A percentile compares a stretch with the other conserved stretches of the same genome.
These are phyloP conservation scores for Actinia equina DNA, from an alignment of 64 coral and sea anemone genomes.

Conservation along the genomic window DNA sequence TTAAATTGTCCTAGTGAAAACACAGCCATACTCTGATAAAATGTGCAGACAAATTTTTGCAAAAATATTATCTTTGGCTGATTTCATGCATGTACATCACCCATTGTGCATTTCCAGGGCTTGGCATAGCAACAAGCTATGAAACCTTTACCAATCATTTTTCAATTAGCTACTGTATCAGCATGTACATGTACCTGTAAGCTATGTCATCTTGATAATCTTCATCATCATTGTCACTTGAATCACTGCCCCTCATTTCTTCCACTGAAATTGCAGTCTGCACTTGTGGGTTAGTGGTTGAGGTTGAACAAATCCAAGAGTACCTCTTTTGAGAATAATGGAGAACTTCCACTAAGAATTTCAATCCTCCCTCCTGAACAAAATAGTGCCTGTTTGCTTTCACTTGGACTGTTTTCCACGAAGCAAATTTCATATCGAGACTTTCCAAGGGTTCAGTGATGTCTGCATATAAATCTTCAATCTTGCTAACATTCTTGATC, in stretches of 20 bases:
- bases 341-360: not conserved
- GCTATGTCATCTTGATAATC: not conserved
- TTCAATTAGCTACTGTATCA: no score
- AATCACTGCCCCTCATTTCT: not conserved
- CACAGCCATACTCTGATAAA: no score
- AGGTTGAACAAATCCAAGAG: not conserved
- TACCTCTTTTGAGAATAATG: not conserved
- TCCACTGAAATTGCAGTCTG: not conserved
- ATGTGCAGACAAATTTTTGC: no score
- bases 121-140: no score
- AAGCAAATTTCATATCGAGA: not conserved
- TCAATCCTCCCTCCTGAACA: conserved; percentile 6
- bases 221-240: not conserved
- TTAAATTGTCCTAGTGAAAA: no score
- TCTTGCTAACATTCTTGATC: not conserved
- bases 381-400: conserved; percentile 10
- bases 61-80: no score
- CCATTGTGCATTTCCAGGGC: no score
- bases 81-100: no score
- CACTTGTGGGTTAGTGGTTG: not conserved
- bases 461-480: conserved; percentile 25
- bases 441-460: conserved; percentile 1
- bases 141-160: no score
- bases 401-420: conserved; percentile 11
- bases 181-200: no score